Evolutionary conservation across 2,888 invertebrate genomes (phyloP).

Genomic region (Chydorus sphaericus): DNA sequence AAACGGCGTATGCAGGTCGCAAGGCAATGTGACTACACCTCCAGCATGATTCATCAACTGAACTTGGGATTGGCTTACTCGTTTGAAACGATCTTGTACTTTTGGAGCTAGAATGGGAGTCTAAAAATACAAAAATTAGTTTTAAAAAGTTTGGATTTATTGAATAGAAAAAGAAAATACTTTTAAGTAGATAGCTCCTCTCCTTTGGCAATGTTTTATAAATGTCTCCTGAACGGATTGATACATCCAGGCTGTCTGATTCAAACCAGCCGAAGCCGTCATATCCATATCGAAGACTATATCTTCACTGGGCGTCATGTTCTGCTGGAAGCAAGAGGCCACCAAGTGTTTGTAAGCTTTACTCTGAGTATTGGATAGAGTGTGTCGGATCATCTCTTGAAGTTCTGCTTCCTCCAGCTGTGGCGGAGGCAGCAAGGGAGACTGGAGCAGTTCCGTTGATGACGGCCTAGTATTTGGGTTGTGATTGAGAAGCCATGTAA

Average conservation of each 20-base stretch:
- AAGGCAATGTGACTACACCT: constrained; percentile 56
- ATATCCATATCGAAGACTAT: constrained; percentile 11
- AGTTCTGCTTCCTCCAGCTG: constrained; percentile 72
- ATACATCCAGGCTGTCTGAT: background rate
- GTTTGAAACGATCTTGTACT: background rate
- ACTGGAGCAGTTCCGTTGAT: constrained; percentile 65
- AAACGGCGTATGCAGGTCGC: constrained; percentile 66
- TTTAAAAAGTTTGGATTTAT: background rate
- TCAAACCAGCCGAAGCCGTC: background rate
- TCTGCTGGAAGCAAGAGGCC: constrained; percentile 39
- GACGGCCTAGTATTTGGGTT: constrained; percentile 70
- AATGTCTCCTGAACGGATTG: background rate
- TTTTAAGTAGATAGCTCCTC: constrained; percentile 6
- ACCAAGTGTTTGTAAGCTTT: constrained; percentile 60
- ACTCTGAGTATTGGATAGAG: constrained; percentile 62
- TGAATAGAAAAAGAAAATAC: background rate
- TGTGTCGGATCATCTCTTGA: constrained; percentile 64
- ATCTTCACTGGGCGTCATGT: constrained; percentile 6
- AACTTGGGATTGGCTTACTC: background rate
- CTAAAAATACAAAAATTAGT: background rate
- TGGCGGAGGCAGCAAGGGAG: constrained; percentile 69
- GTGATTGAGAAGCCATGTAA: constrained; percentile 65
- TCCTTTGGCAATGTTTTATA: constrained; percentile 9
- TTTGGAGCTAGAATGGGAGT: constrained; percentile 1
- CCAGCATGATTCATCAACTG: constrained; percentile 48